A percentile compares a stretch with the other conserved stretches of the same genome.
phyloP scores from a whole-genome alignment of 2,113 vertebrate species.

The Climacteris rufus region DNA sequence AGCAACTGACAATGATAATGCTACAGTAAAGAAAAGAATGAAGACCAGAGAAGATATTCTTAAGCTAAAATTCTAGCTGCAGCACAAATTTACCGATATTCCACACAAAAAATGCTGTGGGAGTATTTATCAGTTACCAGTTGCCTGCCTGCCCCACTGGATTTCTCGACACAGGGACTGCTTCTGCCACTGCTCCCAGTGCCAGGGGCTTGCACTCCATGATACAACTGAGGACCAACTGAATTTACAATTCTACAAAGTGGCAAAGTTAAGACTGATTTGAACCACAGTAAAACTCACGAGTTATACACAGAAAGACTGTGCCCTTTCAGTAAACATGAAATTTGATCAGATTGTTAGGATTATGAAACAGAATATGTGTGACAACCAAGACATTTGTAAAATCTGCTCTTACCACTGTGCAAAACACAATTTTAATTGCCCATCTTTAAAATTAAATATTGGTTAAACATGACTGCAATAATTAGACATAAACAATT shows the following conservation, averaged over 20 bases:
- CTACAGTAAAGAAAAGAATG: background rate
- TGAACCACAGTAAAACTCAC: background rate
- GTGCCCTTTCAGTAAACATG: background rate
- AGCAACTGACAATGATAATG: background rate
- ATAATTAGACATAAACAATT: background rate
- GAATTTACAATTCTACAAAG: background rate
- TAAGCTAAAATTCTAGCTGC: background rate
- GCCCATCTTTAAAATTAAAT: background rate
- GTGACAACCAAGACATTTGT: background rate
- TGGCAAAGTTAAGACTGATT: background rate
- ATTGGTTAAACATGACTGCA: background rate
- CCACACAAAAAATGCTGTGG: background rate
- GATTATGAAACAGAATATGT: background rate
- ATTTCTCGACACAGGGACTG: background rate
- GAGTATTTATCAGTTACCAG: background rate
- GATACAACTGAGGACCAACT: background rate
- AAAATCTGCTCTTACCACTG: background rate
- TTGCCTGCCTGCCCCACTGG: background rate
- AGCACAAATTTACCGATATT: background rate
- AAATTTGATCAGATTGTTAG: background rate
- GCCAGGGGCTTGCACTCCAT: background rate
- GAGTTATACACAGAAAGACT: background rate
- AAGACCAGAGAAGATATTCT: background rate
- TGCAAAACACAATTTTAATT: background rate
- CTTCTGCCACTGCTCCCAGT: background rate